phyloP scores from a whole-genome alignment of 2,113 vertebrate species.

The Rhipidura dahli region DNA sequence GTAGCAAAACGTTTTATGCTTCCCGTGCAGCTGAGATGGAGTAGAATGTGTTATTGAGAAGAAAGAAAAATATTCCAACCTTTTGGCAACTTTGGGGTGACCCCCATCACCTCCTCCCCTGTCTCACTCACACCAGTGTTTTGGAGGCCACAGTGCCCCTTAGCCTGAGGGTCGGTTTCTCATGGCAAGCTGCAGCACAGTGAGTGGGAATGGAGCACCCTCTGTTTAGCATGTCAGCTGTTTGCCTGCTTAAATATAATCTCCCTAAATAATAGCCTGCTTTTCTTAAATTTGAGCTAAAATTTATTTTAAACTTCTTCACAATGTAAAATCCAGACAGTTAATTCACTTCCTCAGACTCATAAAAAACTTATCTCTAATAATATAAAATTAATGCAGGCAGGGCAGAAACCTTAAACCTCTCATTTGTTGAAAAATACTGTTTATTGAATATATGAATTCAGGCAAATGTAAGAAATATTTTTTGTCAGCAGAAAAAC shows the following conservation, averaged over 20 bases:
- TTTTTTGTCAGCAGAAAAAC: neutral
- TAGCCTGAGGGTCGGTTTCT: neutral
- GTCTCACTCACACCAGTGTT: neutral
- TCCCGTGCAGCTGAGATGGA: neutral
- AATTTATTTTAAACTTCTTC: neutral
- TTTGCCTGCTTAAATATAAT: neutral
- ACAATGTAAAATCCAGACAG: neutral
- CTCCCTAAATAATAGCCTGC: neutral
- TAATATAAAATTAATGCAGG: neutral
- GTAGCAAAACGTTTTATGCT: neutral
- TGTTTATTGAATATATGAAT: neutral
- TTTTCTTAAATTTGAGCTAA: neutral
- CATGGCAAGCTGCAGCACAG: neutral
- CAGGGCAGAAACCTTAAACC: neutral
- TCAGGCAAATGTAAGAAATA: neutral
- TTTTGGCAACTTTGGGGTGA: neutral
- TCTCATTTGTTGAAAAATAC: neutral
- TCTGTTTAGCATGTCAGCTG: neutral
- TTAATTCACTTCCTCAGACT: neutral
- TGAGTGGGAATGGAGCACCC: neutral
- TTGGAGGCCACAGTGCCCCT: neutral
- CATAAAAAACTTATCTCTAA: neutral
- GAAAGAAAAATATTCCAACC: conserved; percentile 11
- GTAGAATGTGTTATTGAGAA: neutral
- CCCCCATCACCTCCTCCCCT: neutral